Evolutionary conservation across 2,888 invertebrate species (phyloP).

Genomic region (Amphipoea lucens): DNA sequence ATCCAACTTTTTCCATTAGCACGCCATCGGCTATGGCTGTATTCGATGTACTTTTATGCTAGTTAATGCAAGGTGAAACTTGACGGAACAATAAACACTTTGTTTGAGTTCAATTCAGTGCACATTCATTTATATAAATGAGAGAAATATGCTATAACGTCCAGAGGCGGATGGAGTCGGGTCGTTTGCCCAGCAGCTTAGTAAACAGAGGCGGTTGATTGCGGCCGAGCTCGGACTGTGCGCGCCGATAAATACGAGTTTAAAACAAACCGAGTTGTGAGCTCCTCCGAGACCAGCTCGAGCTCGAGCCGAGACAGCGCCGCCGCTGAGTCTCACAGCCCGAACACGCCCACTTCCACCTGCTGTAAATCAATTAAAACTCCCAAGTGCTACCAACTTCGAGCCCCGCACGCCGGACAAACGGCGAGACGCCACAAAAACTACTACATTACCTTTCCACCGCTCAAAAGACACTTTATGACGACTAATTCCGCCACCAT

Average conservation of each 20-base stretch:
- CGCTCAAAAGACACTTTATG: conserved; percentile 64
- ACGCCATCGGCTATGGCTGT: conserved; percentile 33
- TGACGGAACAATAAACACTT: conserved; percentile 35
- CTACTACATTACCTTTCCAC: conserved; percentile 66
- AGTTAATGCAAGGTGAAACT: conserved; percentile 40
- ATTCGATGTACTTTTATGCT: conserved; percentile 25
- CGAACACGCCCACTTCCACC: conserved; percentile 67
- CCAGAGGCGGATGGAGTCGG: conserved; percentile 28
- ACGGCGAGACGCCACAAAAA: conserved; percentile 63
- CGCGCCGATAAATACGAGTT: conserved; percentile 76
- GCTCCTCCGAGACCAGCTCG: conserved; percentile 65
- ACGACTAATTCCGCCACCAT: conserved; percentile 68
- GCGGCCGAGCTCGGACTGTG: conserved; percentile 62
- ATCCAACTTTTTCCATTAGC: conserved; percentile 63
- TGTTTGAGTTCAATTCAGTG: conserved; percentile 17
- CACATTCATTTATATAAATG: conserved; percentile 42
- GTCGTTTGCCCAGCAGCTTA: conserved; percentile 58
- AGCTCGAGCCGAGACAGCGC: conserved; percentile 58
- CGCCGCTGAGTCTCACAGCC: conserved; percentile 51
- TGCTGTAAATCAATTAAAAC: conserved; percentile 84
- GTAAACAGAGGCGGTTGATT: conserved; percentile 70
- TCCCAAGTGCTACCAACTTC: conserved; percentile 71
- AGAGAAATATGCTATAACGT: conserved; percentile 46
- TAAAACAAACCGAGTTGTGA: conserved; percentile 70
- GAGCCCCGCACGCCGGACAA: conserved; percentile 49